Evolutionary conservation across 2,113 vertebrate species (phyloP).

Genomic region (Ranitomeya imitator): DNA sequence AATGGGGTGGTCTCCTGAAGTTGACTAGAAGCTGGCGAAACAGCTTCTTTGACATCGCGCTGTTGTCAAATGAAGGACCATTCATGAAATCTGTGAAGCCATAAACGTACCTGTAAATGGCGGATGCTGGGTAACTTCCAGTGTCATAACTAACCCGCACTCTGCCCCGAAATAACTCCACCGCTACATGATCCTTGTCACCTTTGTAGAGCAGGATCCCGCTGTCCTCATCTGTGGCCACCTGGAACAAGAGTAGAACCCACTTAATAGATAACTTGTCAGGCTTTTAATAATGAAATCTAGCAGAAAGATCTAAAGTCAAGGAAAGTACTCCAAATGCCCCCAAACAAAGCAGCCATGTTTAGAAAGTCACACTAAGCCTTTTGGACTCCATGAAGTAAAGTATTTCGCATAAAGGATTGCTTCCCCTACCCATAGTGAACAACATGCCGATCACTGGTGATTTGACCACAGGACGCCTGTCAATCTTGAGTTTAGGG

Average conservation of each 20-base stretch:
- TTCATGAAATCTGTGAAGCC: neutral
- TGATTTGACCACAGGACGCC: too few relatives aligned
- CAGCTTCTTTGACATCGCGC: neutral
- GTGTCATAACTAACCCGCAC: slow-evolving; percentile 96
- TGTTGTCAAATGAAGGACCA: neutral
- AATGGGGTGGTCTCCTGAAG: neutral
- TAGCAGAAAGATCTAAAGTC: too few relatives aligned
- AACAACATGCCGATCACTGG: too few relatives aligned
- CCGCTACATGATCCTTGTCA: slow-evolving; percentile 89
- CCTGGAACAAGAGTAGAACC: slow-evolving; percentile 68
- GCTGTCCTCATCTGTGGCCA: slow-evolving; percentile 96
- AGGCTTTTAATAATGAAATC: too few relatives aligned
- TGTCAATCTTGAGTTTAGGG: too few relatives aligned
- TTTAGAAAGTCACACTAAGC: too few relatives aligned
- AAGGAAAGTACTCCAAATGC: too few relatives aligned
- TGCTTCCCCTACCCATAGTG: too few relatives aligned
- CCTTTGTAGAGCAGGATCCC: slow-evolving; percentile 95
- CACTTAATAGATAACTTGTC: neutral
- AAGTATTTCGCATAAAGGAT: too few relatives aligned
- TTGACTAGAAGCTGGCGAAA: neutral
- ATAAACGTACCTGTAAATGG: slow-evolving; percentile 91
- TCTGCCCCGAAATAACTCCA: slow-evolving; percentile 92
- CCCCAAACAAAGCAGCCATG: too few relatives aligned
- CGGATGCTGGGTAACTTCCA: slow-evolving; percentile 89
- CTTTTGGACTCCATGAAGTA: too few relatives aligned